Evolutionary conservation across 2,113 vertebrate species (phyloP).

Genomic region (Motacilla alba): DNA sequence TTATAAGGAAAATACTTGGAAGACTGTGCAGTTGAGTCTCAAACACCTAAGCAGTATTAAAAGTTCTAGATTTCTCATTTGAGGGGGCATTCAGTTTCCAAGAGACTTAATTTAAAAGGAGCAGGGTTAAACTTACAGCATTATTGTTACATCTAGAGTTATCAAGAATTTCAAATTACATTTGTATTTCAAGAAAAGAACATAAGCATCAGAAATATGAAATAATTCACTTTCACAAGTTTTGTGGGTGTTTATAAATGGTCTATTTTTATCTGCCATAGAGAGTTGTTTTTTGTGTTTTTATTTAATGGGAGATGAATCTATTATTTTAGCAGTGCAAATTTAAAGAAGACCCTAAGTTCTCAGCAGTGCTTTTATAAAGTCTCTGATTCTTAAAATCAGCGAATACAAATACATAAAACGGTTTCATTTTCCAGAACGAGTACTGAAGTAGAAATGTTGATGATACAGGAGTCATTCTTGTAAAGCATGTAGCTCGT

Average conservation of each 20-base stretch:
- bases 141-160: constrained; percentile 29
- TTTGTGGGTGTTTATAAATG: constrained; percentile 50
- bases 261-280: constrained; percentile 65
- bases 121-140: constrained; percentile 18
- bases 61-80: constrained; percentile 47
- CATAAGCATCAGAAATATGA: background rate
- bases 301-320: constrained; percentile 54
- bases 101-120: constrained; percentile 43
- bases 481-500: background rate
- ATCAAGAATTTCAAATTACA: constrained; percentile 1
- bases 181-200: constrained; percentile 43
- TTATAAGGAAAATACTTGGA: background rate
- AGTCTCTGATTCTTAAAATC: background rate
- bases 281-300: constrained; percentile 48
- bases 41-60: constrained; percentile 56
- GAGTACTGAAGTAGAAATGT: background rate
- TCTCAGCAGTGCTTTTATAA: constrained; percentile 6
- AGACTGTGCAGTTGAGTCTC: constrained; percentile 5
- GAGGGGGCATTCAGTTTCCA: constrained; percentile 57
- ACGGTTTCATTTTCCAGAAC: background rate
- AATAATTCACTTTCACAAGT: constrained; percentile 28
- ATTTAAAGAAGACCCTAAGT: constrained; percentile 34
- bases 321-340: constrained; percentile 61
- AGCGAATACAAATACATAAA: background rate
- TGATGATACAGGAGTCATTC: background rate